Conservation (phyloP, 2,888 invertebrate species). For the Lasius fuliginosus region DNA sequence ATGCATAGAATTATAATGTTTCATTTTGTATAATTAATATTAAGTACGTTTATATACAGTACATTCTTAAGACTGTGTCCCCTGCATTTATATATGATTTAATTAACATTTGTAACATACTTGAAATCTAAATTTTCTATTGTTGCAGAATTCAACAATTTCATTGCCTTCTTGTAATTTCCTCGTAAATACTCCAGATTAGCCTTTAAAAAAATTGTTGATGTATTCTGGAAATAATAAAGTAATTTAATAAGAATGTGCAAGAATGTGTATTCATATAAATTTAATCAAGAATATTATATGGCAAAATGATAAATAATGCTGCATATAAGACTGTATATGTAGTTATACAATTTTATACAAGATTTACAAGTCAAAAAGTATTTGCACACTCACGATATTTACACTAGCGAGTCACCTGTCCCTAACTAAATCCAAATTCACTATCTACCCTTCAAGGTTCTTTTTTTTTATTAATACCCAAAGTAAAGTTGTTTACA, state of each 20-base stretch:
- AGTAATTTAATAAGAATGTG: background rate
- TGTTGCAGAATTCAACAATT: constrained; percentile 87
- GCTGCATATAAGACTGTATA: background rate
- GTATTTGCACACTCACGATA: background rate
- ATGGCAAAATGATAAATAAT: background rate
- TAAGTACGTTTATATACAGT: background rate
- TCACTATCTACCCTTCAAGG: no score
- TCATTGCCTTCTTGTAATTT: constrained; percentile 89
- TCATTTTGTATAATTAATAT: background rate
- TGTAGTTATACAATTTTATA: background rate
- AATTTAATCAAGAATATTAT: background rate
- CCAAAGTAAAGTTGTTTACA: background rate
- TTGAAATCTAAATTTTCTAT: constrained; percentile 86
- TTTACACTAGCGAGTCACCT: background rate
- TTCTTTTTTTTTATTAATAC: no score
- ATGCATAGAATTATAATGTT: background rate
- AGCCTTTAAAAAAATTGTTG: constrained; percentile 88
- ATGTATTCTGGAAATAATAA: constrained; percentile 84
- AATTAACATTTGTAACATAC: constrained; percentile 80
- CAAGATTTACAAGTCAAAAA: background rate
- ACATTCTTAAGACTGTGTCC: background rate
- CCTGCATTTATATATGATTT: background rate
- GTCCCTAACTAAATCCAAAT: background rate
- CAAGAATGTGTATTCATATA: background rate
- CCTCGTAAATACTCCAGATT: constrained; percentile 90